Percentiles rank a stretch among this genome's conserved stretches.
phyloP scores from a whole-genome alignment of 2,888 invertebrate genomes.

The Drosophila imparisetae region DNA sequence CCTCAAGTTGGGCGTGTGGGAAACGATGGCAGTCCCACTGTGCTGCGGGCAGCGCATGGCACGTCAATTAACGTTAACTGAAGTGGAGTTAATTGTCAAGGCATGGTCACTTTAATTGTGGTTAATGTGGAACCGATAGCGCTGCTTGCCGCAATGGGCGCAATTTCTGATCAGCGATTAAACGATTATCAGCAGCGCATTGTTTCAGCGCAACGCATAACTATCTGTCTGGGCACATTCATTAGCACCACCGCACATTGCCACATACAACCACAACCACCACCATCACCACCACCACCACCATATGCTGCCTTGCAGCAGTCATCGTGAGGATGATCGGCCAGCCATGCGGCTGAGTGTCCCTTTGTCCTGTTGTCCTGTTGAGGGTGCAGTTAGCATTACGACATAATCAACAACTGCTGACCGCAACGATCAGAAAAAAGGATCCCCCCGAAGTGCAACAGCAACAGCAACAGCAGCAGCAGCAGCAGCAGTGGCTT shows the following conservation, averaged over 20 bases:
- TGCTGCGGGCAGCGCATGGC: slow-evolving; percentile 29
- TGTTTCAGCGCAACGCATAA: slow-evolving; percentile 17
- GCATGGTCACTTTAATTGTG: slow-evolving; percentile 68
- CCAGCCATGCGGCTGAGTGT: slow-evolving; percentile 52
- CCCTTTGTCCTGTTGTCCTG: slow-evolving; percentile 5
- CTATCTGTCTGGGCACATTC: slow-evolving; percentile 21
- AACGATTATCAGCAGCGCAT: slow-evolving; percentile 59
- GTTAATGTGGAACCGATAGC: slow-evolving; percentile 70
- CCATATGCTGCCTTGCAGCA: slow-evolving; percentile 52
- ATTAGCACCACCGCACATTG: slow-evolving; percentile 29
- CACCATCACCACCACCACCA: neutral
- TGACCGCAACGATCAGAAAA: slow-evolving; percentile 36
- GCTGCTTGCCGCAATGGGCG: slow-evolving; percentile 48
- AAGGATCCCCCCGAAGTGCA: neutral
- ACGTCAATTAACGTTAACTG: slow-evolving; percentile 68
- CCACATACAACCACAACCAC: neutral
- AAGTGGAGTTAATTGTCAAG: slow-evolving; percentile 70
- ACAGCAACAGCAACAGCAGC: neutral
- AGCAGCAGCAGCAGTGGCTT: slow-evolving; percentile 10
- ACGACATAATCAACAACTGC: slow-evolving; percentile 62
- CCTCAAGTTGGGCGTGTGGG: neutral
- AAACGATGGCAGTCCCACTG: slow-evolving; percentile 31
- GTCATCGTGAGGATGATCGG: slow-evolving; percentile 30
- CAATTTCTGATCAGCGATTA: slow-evolving; percentile 66
- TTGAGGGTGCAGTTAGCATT: slow-evolving; percentile 43